Evolutionary conservation across 2,113 vertebrate genomes (phyloP), one percentile per base, ranked within the genome.

Genomic region (Melierax canorus): DNA sequence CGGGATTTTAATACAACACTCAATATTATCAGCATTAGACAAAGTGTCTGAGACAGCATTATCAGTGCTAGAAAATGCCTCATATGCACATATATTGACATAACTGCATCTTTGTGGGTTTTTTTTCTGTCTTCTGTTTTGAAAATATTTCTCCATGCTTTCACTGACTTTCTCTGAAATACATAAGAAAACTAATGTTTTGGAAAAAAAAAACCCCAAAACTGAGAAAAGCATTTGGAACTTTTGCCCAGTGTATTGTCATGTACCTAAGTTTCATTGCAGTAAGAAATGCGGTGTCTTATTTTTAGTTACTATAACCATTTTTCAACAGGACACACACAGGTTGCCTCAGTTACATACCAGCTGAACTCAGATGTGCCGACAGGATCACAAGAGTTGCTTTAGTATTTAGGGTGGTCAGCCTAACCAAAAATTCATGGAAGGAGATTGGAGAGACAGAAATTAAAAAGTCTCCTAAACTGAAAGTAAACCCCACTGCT

Each of bases 21-120:
- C 66, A 90, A 59, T 92, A 93, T 88, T 86, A 88, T 45, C 63
- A 84, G 51, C 67, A 75, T 93, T 91, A 96, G 64, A 86, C 79
- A 72, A 94, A 93, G 55, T 51, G 15, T 80, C 76, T 94, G 73
- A 92, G 72, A 91, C n/a, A 86, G 43, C 59, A 91, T 92, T 92
- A 81, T 89, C 79, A 95, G 46, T 79, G 58, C 76, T 46, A 74
- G 68, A 95, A 95, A 91, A 89, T 81, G n/a, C 67, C 48, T 86
- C 29, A 50, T 83, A 82, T 80, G 32, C 79, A 63, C 76, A 81
- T 86, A 86, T 80, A 89, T 41, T 81, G 82, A 74, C n/a, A 91
- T 58, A 63, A 73, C 29, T 59, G 19, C 59, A 39, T 91, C 56
- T 90, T 69, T 66, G 53, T 24, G 16, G 36, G 0, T 0, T 16